Evolutionary conservation across 2,888 invertebrate species (phyloP), one percentile per base, ranked within the genome.

Genomic region (Dryomyza anilis): DNA sequence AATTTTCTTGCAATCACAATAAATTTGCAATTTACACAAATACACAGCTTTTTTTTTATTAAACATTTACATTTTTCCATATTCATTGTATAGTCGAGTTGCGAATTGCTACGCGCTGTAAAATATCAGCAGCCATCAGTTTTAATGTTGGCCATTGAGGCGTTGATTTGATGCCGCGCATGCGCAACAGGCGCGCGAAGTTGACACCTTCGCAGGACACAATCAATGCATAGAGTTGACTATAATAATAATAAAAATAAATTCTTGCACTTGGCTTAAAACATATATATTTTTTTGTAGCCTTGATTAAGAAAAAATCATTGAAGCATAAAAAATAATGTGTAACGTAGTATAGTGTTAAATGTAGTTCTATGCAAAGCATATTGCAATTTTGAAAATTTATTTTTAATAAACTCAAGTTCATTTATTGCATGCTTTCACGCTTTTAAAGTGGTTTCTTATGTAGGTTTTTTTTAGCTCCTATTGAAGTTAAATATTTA

Each of bases 141-240:
- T 56, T 56, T 56, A 56, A 56, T 56, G 16, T 16, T 19, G 33
- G 14, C 23, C 21, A 8, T 25, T 7, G 29, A 39, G 29, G 39
- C 23, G 25, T 23, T 5, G 14, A 25, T 12, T 14, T 30, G 19
- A 19, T 53, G 29, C 30, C 8, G 8, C 2, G 12, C 53, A 30
- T 25, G 6, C 16, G 29, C 33, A 1, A 1, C 5, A 14, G n/a
- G 53, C 19, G 12, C 7, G 8, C 57, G 6, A 45, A 12, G 58
- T 58, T 58, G 58, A 58, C 58, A 58, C 58, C 29, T 58, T 58
- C 58, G 8, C 2, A 45, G 46, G 58, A 30, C 33, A 33, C 33
- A 33, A 8, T 33, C 33, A 12, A 6, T 33, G 33, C 33, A 12
- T 33, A 6, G 33, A 12, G 45, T 45, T 45, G 45, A n/a, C 45